Evolutionary conservation across 2,888 invertebrate species (phyloP), one percentile per base, ranked within the genome.

Genomic region (Parelbella ahira): DNA sequence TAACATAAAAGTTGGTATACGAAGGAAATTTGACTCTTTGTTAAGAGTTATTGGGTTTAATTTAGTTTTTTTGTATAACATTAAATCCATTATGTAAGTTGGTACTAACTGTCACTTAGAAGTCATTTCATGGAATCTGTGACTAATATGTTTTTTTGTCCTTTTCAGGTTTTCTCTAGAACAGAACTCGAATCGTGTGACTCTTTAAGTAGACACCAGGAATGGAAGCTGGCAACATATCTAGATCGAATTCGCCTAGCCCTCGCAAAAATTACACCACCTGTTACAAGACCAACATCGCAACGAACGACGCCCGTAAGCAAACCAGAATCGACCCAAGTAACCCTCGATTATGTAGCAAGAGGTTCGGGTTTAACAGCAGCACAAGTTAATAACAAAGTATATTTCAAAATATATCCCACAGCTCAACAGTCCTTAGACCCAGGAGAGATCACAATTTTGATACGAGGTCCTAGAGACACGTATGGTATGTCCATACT

Each of bases 311-410:
- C 80, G 1, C 69, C 81, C 12, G 82, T 82, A 58, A 65, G 67
- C 5, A 59, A 69, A 41, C 68, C 79, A 19, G 83, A 82, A 58
- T 64, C 66, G 6, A 57, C 68, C 39, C 79, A 82, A 45, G 77
- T 75, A 47, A 86, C 88, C 4, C 70, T 88, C 1, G 86, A 88
- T 53, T 91, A 90, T 56, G 77, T 90, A 1, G 91, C 89, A 0
- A 81, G 89, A 63, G 91, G 91, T 4, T 89, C 91, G 64, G 91
- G 91, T 0, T 65, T 92, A 9, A 73, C 87, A 19, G 89, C 89
- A 19, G 90, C 90, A 12, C 90, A 90, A 65, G 76, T 89, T 32
- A 77, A 89, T 43, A 83, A 83, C 46, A 88, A 88, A 64, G 80
- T 89, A 37, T 67, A 75, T 30, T 91, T 91, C 60, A 91, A 90